Percentiles rank a stretch among this genome's conserved stretches.
These are phyloP conservation scores for Heloderma charlesbogerti DNA, from an alignment of 2,113 vertebrate genomes.

Conservation along the genomic window DNA sequence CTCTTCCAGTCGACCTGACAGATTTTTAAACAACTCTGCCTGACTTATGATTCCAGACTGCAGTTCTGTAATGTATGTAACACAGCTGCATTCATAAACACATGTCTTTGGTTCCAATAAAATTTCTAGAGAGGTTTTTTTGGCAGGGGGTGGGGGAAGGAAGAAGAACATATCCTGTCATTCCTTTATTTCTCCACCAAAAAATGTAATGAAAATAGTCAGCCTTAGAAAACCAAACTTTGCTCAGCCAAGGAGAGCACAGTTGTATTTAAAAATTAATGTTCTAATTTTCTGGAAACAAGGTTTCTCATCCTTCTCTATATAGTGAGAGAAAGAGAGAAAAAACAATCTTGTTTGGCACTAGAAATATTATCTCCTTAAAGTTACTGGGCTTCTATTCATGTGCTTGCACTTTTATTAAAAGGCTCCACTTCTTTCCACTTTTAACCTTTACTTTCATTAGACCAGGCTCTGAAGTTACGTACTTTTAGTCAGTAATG, in stretches of 20 bases:
- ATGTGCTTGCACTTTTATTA: constrained; percentile 25
- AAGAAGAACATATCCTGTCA: constrained; percentile 21
- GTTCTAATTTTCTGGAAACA: constrained; percentile 4
- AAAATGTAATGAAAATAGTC: constrained; percentile 10
- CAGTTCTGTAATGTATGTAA: constrained; percentile 10
- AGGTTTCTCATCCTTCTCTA: constrained; percentile 21
- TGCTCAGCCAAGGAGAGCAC: neutral
- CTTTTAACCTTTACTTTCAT: constrained; percentile 59
- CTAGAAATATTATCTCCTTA: neutral
- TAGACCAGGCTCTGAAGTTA: constrained; percentile 36
- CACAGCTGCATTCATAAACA: neutral
- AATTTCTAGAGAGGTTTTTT: neutral
- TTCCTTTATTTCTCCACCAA: constrained; percentile 6
- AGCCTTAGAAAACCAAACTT: constrained; percentile 23
- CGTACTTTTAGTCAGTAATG: constrained; percentile 48
- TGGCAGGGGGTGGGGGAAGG: no score
- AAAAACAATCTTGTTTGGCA: constrained; percentile 25
- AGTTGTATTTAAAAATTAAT: constrained; percentile 37
- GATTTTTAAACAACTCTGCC: constrained; percentile 4
- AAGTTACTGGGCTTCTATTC: constrained; percentile 17
- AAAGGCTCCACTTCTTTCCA: constrained; percentile 46
- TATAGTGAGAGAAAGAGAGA: constrained; percentile 32
- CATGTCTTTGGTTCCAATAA: neutral
- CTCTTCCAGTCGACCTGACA: neutral
- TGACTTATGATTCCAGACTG: constrained; percentile 10